Conservation (phyloP, 30 jellyfish, hydroid and myxozoan species). For the Mastigias papua region DNA sequence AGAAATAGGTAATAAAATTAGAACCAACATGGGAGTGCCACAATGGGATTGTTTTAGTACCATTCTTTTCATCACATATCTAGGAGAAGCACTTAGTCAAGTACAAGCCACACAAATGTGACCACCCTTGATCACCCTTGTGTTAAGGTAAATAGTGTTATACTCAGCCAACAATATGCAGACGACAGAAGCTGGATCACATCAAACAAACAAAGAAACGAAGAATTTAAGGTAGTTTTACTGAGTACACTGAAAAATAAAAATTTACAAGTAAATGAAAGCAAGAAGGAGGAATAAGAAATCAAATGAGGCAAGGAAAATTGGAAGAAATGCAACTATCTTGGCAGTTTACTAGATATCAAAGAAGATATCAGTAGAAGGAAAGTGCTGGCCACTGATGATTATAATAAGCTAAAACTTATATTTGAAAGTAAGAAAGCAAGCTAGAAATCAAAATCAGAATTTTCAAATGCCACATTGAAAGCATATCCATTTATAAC, state of each 20-base stretch:
- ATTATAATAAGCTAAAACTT: neutral
- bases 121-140: neutral
- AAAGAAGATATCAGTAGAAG: neutral
- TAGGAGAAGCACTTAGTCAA: slow-evolving; percentile 20
- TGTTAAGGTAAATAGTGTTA: too few species aligned
- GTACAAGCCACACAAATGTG: neutral
- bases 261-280: too few species aligned
- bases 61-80: slow-evolving; percentile 8
- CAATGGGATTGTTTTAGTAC: slow-evolving; percentile 38
- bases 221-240: neutral
- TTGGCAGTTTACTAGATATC: neutral
- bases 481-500: too few species aligned
- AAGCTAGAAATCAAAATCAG: neutral
- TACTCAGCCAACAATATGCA: neutral
- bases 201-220: neutral
- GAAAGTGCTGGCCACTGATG: too few species aligned
- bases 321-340: too few species aligned
- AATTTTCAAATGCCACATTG: neutral
- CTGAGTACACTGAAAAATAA: too few species aligned
- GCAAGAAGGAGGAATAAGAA: too few species aligned
- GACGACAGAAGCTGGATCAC: slow-evolving; percentile 12
- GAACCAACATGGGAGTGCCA: slow-evolving; percentile 23
- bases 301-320: neutral
- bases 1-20: neutral
- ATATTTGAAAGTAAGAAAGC: neutral